Base-by-base conservation (phyloP, 2,888 invertebrate genomes). In the Brachyptera risi region DNA sequence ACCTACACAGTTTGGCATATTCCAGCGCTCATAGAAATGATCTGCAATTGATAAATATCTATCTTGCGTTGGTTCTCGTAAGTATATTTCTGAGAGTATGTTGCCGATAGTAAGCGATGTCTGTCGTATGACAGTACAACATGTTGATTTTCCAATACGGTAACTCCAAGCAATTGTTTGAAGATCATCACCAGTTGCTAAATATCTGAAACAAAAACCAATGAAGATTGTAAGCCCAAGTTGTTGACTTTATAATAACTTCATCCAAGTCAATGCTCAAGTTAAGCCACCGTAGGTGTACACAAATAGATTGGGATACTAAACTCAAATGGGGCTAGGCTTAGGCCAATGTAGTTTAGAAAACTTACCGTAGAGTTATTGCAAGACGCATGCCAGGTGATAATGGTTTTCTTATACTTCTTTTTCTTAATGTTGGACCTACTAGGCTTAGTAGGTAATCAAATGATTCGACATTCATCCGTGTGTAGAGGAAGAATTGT, bases 161-260 rank as follows among this genome's bases (percentile, higher is more conserved):
- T 21, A 54, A 17, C 37, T 35, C 54, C 35, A 35, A 19, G 54
- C 54, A 17, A 54, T 2, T 13, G 23, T 35, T n/a, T 35, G 37
- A 17, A 54, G 23, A 37, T 11, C 19, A 37, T 37, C 54, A 17
- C 54, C 54, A 3, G 54, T 54, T 13, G 54, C 54, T 21, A 62
- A 54, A 42, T 59, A 62, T 54, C 62, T 62, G 58, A 31, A 62
- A 62, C 79, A 72, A 79, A 80, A 68, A 78, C 77, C 51, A 49
- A 19, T 24, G 15, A 51, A 51, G 26, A 26, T 27, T 17, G 15
- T 27, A n/a, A n/a, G n/a, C n/a, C n/a, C n/a, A n/a, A n/a, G n/a
- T n/a, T n/a, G 13, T 38, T 15, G 40, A 35, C 35, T 11, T 38
- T 38, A 11, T 38, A 38, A 11, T n/a, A 15, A 38, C 13, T 38